Conservation (phyloP, 2,797 vertebrate species). For the Molossus molossus region DNA sequence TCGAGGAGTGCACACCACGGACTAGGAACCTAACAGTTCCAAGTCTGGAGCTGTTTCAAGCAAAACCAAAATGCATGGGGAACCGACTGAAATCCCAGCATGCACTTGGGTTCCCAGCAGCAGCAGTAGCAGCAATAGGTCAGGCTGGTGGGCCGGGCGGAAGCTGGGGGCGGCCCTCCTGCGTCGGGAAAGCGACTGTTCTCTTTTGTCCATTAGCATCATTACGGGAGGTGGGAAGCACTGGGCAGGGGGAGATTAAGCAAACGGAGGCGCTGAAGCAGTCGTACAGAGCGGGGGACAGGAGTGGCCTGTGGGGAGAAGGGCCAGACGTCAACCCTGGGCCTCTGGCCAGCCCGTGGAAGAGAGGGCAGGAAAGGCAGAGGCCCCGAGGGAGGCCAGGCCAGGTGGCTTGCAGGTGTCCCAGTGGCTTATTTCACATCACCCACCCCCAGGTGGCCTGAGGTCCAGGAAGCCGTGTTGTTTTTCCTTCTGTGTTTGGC, state of each 20-base stretch:
- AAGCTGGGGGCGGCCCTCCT: conserved; percentile 82
- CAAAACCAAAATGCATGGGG: conserved; percentile 79
- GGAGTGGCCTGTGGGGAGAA: conserved; percentile 47
- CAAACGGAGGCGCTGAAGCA: conserved; percentile 84
- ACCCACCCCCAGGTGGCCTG: background rate
- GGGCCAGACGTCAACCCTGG: background rate
- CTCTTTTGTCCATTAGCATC: conserved; percentile 84
- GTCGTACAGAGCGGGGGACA: conserved; percentile 76
- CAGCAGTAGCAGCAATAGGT: conserved; percentile 89
- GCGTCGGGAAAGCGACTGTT: conserved; percentile 80
- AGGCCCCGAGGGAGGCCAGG: background rate
- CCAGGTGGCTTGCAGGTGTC: background rate
- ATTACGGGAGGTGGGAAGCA: conserved; percentile 84
- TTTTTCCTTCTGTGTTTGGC: background rate
- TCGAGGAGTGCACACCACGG: background rate
- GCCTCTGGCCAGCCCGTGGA: background rate
- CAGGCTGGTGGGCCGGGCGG: conserved; percentile 76
- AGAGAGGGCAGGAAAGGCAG: background rate
- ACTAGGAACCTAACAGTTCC: conserved; percentile 71
- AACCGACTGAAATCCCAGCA: conserved; percentile 68
- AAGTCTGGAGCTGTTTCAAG: conserved; percentile 60
- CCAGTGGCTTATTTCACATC: background rate
- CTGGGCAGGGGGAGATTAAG: conserved; percentile 83
- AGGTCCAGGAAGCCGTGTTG: background rate
- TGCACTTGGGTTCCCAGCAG: conserved; percentile 85